A percentile compares a stretch with the other conserved stretches of the same genome.
These are phyloP conservation scores for Brachyistius frenatus DNA, from an alignment of 2,113 vertebrate genomes.

Conservation along the genomic window DNA sequence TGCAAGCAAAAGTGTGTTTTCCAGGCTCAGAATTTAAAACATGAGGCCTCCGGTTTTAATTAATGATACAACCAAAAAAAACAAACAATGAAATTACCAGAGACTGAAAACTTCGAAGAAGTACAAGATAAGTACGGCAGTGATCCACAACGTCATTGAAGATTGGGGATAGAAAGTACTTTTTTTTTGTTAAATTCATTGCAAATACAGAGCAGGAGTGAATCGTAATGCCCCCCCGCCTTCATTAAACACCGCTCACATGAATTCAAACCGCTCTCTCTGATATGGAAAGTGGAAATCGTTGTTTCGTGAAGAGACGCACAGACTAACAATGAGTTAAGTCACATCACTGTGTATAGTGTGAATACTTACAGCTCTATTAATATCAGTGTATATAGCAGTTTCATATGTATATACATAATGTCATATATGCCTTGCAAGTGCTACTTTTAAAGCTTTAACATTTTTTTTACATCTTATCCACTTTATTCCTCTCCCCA, in stretches of 20 bases:
- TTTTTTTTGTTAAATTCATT: background rate
- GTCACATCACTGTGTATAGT: constrained; percentile 51
- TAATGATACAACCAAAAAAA: constrained; percentile 37
- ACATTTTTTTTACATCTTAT: constrained; percentile 26
- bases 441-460: constrained; percentile 58
- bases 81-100: constrained; percentile 15
- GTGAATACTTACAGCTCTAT: constrained; percentile 55
- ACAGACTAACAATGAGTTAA: constrained; percentile 23
- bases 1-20: constrained; percentile 15
- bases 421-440: constrained; percentile 47
- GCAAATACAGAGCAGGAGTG: background rate
- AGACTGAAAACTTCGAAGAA: constrained; percentile 13
- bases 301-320: constrained; percentile 10
- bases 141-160: background rate
- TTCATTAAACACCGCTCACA: constrained; percentile 7
- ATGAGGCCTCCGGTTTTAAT: constrained; percentile 14
- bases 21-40: background rate
- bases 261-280: constrained; percentile 8
- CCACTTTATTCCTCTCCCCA: background rate
- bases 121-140: background rate
- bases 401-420: constrained; percentile 52
- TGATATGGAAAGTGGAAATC: background rate
- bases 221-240: background rate
- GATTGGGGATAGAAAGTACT: constrained; percentile 6
- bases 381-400: constrained; percentile 52